These are phyloP conservation scores for Drosophila neonasuta DNA, from an alignment of 2,888 invertebrate species.

Conservation along the genomic window DNA sequence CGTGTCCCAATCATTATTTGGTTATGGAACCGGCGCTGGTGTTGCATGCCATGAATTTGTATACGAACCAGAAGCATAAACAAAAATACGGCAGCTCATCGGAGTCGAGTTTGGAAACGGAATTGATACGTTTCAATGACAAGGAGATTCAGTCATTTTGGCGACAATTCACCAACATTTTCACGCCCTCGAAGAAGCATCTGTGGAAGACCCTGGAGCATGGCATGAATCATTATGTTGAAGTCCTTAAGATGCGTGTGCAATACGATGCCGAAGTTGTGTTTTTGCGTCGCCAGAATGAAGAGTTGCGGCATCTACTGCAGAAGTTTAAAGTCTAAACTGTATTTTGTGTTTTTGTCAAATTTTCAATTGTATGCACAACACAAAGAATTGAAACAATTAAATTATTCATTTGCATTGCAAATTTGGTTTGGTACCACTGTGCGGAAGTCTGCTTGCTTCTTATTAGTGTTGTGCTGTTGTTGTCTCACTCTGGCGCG, in stretches of 20 bases:
- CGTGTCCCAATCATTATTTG: conserved; percentile 84
- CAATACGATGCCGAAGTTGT: conserved; percentile 86
- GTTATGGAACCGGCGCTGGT: conserved; percentile 87
- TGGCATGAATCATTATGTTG: conserved; percentile 80
- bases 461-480: conserved; percentile 5
- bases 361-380: conserved; percentile 27
- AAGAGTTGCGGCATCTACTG: conserved; percentile 86
- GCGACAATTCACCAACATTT: conserved; percentile 85
- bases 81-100: conserved; percentile 50
- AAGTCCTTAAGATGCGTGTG: conserved; percentile 84
- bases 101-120: conserved; percentile 35
- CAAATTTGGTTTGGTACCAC: background rate
- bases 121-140: conserved; percentile 61
- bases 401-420: background rate
- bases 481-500: conserved; percentile 10
- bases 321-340: conserved; percentile 82
- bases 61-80: conserved; percentile 53
- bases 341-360: background rate
- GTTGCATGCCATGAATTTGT: conserved; percentile 81
- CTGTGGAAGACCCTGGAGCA: conserved; percentile 85
- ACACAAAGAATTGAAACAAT: background rate
- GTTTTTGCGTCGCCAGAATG: conserved; percentile 86
- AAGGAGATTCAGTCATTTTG: conserved; percentile 86
- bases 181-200: conserved; percentile 85
- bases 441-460: conserved; percentile 1